Percentiles rank a stretch among this genome's conserved stretches.
phyloP scores from a whole-genome alignment of 2,888 invertebrate genomes.

The Norana najaformis region DNA sequence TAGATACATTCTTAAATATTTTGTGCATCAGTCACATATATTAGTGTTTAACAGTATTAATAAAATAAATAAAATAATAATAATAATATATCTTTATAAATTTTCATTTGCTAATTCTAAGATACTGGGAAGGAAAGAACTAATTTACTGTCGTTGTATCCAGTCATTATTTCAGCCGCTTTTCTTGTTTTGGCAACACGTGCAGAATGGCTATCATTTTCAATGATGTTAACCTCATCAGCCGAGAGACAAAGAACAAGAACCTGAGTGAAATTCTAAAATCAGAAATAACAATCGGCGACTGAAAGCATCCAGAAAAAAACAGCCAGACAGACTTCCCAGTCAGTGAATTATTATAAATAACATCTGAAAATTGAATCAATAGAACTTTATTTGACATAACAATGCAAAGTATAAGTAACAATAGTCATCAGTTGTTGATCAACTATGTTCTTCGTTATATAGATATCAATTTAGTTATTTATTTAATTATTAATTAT shows the following conservation, averaged over 20 bases:
- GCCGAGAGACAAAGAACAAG: slow-evolving; percentile 53
- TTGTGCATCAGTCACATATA: not conserved
- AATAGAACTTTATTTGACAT: not conserved
- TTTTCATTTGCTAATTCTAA: not conserved
- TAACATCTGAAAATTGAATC: not conserved
- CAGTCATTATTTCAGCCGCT: slow-evolving; percentile 60
- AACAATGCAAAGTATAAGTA: not conserved
- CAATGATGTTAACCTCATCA: slow-evolving; percentile 49
- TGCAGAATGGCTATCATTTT: slow-evolving; percentile 47
- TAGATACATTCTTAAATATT: not conserved
- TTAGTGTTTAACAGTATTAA: not conserved
- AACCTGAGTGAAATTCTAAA: slow-evolving; percentile 55
- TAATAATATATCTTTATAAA: not conserved
- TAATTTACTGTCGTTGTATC: slow-evolving; percentile 50
- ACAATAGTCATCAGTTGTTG: not conserved
- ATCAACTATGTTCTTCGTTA: not conserved
- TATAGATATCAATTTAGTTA: too few relatives aligned
- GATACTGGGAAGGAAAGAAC: not conserved
- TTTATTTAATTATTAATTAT: too few relatives aligned
- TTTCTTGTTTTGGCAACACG: slow-evolving; percentile 52
- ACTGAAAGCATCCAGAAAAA: not conserved
- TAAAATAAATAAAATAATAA: not conserved
- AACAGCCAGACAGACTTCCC: not conserved
- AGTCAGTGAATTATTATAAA: not conserved
- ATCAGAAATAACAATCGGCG: not conserved